Evolutionary conservation across 2,113 vertebrate species (phyloP).

Genomic region (Alaudala cheleensis): DNA sequence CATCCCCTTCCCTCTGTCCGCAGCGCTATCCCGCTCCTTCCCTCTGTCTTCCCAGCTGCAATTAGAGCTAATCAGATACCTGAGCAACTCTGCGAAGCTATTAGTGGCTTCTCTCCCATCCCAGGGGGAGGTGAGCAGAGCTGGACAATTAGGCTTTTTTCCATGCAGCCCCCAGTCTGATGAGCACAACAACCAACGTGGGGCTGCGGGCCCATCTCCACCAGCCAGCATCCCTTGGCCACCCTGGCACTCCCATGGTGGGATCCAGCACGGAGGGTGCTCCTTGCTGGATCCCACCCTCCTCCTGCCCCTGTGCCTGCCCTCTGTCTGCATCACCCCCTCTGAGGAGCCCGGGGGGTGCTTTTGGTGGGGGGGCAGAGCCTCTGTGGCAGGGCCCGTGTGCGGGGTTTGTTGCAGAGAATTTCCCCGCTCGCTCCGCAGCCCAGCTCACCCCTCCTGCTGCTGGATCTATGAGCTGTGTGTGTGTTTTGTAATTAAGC

Average conservation of each 20-base stretch:
- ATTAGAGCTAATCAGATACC: slow-evolving; percentile 81
- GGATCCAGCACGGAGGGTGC: rapidly evolving
- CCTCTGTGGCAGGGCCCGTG: not conserved
- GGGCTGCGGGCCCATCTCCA: not conserved
- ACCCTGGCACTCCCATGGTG: rapidly evolving
- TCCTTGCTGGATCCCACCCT: not conserved
- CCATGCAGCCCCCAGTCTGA: slow-evolving; percentile 60
- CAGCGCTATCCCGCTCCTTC: not conserved
- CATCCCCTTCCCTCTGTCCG: not conserved
- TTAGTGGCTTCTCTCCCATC: slow-evolving; percentile 62
- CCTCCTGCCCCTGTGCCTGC: not conserved
- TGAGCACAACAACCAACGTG: slow-evolving; percentile 38
- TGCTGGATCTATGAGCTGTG: slow-evolving; percentile 68
- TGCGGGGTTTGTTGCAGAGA: not conserved
- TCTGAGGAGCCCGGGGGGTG: not conserved
- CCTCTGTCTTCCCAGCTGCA: slow-evolving; percentile 61
- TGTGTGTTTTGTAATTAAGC: slow-evolving; percentile 96
- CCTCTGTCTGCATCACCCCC: rapidly evolving
- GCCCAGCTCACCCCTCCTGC: slow-evolving; percentile 24
- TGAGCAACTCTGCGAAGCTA: slow-evolving; percentile 73
- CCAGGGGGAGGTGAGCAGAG: slow-evolving; percentile 68
- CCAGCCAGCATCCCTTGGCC: rapidly evolving
- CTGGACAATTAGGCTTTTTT: slow-evolving; percentile 74
- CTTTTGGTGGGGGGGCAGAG: not conserved
- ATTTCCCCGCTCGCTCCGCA: not conserved